Conservation (phyloP, 2,113 vertebrate genomes). For the Hippopotamus amphibius region DNA sequence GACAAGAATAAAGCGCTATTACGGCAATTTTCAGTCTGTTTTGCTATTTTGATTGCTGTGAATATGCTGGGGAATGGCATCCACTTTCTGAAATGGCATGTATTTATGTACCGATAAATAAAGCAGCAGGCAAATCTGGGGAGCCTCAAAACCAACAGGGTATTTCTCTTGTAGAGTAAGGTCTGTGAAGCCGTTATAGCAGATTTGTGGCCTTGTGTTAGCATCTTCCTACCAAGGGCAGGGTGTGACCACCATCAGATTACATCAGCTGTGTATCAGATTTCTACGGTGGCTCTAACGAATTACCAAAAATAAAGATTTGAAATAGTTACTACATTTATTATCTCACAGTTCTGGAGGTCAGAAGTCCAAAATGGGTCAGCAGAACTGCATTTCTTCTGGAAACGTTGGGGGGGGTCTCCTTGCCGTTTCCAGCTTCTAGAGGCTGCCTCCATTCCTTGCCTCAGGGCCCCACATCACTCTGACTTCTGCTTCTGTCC, state of each 20-base stretch:
- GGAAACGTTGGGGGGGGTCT: background rate
- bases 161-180: constrained; percentile 31
- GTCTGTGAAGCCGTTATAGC: background rate
- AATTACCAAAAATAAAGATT: background rate
- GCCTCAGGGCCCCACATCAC: background rate
- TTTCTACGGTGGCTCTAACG: background rate
- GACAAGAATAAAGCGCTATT: constrained; percentile 76
- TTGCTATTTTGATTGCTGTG: constrained; percentile 79
- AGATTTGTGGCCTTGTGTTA: background rate
- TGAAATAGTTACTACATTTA: background rate
- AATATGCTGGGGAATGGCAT: constrained; percentile 62
- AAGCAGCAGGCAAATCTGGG: constrained; percentile 65
- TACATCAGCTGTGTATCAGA: background rate
- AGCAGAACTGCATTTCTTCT: background rate
- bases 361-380: background rate
- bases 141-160: constrained; percentile 34
- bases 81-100: constrained; percentile 70
- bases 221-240: background rate
- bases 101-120: constrained; percentile 78
- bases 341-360: background rate
- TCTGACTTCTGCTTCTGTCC: background rate
- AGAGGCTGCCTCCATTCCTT: background rate
- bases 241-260: background rate
- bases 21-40: constrained; percentile 81
- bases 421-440: background rate